These are phyloP conservation scores for Oscheius sp. DNA, from an alignment of 2,888 invertebrate species.

Conservation along the genomic window DNA sequence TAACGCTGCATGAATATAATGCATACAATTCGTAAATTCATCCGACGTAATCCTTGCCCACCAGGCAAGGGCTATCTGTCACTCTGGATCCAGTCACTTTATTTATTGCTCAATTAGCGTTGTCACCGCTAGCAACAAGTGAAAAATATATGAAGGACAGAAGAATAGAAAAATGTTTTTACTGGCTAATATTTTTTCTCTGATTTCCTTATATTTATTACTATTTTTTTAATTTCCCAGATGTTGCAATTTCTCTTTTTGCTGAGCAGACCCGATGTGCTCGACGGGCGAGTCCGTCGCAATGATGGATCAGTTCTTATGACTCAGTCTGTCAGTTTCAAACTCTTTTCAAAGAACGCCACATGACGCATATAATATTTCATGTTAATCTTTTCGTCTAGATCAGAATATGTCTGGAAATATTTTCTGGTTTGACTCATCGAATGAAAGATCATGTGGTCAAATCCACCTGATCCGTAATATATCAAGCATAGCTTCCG, in stretches of 20 bases:
- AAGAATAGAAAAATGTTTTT: too few species aligned
- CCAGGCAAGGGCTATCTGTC: constrained; percentile 19
- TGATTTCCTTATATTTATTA: not conserved
- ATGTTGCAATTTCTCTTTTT: not conserved
- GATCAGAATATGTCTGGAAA: not conserved
- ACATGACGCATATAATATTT: constrained; percentile 34
- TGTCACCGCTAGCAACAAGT: not conserved
- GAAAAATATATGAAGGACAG: too few species aligned
- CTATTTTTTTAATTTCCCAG: not conserved
- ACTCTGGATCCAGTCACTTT: constrained; percentile 28
- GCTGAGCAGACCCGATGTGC: constrained; percentile 1
- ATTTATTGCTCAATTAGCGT: constrained; percentile 28
- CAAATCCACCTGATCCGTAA: constrained; percentile 28
- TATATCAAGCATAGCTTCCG: constrained; percentile 33
- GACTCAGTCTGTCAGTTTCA: constrained; percentile 20
- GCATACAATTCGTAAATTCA: not conserved
- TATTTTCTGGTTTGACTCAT: not conserved
- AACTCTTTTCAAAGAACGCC: constrained; percentile 27
- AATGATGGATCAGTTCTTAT: constrained; percentile 32
- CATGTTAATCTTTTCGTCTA: not conserved
- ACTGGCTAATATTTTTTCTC: not conserved
- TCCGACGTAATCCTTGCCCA: constrained; percentile 1
- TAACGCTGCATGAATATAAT: too few species aligned
- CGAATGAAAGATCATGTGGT: constrained; percentile 28
- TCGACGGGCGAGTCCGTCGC: constrained; percentile 2